phyloP scores from a whole-genome alignment of 2,888 invertebrate species.

The Ethmia dodecea region DNA sequence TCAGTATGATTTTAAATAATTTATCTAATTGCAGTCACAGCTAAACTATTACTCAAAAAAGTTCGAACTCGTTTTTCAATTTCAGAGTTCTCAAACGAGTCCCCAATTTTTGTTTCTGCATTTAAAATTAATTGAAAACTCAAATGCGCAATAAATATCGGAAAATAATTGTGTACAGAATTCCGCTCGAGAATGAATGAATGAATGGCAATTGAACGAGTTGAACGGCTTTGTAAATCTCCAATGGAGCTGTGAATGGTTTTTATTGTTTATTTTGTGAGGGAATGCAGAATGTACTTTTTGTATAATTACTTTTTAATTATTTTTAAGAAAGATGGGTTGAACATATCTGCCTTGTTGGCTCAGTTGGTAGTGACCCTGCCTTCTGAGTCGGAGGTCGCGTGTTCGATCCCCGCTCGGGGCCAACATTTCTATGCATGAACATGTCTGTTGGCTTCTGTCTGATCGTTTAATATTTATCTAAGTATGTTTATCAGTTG shows the following conservation, averaged over 20 bases:
- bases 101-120: constrained; percentile 4
- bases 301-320: too few species aligned
- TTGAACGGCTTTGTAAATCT: constrained; percentile 17
- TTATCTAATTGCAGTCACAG: neutral
- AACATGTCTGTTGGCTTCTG: too few species aligned
- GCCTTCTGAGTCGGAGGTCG: too few species aligned
- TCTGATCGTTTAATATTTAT: too few species aligned
- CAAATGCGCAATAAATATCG: constrained; percentile 21
- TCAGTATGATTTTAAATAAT: too few species aligned
- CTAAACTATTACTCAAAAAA: constrained; percentile 4
- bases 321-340: too few species aligned
- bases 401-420: too few species aligned
- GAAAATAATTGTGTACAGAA: constrained; percentile 25
- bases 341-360: too few species aligned
- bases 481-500: too few species aligned
- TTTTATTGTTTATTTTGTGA: constrained; percentile 8
- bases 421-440: too few species aligned
- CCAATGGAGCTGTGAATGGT: constrained; percentile 5
- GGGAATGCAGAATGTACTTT: too few species aligned
- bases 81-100: neutral
- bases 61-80: neutral
- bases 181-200: constrained; percentile 17
- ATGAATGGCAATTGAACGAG: constrained; percentile 21
- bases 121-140: constrained; percentile 19
- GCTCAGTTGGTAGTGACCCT: too few species aligned